Percentiles rank a stretch among this genome's conserved stretches.
These are phyloP conservation scores for Galerucella pusilla DNA, from an alignment of 2,888 invertebrate genomes.

Conservation along the genomic window DNA sequence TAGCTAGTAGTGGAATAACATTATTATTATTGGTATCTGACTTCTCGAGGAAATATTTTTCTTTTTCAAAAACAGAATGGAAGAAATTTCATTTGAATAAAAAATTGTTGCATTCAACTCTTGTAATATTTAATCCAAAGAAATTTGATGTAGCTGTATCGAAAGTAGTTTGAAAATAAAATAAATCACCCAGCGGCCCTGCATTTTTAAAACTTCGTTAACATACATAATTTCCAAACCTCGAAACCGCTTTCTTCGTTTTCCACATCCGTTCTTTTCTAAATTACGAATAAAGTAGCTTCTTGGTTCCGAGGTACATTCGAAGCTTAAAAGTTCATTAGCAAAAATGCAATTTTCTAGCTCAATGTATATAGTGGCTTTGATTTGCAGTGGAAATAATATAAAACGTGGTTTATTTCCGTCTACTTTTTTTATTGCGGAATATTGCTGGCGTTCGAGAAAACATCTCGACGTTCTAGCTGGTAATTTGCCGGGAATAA, in stretches of 20 bases:
- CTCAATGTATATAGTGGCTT: neutral
- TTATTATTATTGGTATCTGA: too few species aligned
- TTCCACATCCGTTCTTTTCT: neutral
- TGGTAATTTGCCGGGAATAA: slow-evolving; percentile 1
- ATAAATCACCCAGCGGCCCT: neutral
- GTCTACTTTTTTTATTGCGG: neutral
- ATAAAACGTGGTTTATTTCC: neutral
- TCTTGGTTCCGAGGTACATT: neutral
- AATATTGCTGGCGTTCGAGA: neutral
- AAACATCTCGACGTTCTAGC: neutral
- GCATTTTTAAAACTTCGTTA: neutral
- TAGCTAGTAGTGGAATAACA: too few species aligned
- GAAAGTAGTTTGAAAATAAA: neutral
- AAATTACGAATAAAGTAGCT: neutral
- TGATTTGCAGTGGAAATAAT: slow-evolving; percentile 3
- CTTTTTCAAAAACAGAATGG: too few species aligned
- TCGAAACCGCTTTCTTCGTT: neutral
- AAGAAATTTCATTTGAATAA: too few species aligned
- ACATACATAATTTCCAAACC: neutral
- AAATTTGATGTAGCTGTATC: too few species aligned
- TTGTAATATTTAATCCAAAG: too few species aligned
- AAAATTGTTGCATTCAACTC: too few species aligned
- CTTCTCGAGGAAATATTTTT: too few species aligned
- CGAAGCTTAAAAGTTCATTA: slow-evolving; percentile 1
- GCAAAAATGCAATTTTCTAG: slow-evolving; percentile 7